Percentiles rank a stretch among this genome's conserved stretches.
phyloP scores from a whole-genome alignment of 2,888 invertebrate genomes.

The Sphecodes monilicornis region DNA sequence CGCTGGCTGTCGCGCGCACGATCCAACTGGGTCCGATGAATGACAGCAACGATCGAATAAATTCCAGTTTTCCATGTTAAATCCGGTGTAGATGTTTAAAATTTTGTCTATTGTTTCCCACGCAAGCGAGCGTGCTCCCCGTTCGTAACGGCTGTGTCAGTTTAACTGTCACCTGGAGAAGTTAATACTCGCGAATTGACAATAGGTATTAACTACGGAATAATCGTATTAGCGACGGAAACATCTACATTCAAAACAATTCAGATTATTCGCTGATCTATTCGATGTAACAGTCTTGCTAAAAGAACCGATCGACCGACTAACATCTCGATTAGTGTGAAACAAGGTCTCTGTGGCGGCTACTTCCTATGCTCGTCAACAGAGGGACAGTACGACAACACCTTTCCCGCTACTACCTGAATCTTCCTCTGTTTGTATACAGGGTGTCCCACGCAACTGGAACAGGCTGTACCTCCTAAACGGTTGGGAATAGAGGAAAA shows the following conservation, averaged over 20 bases:
- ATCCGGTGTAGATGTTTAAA: slow-evolving; percentile 3
- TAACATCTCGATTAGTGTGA: background rate
- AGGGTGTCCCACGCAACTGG: too few species aligned
- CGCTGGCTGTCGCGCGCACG: background rate
- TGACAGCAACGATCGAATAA: background rate
- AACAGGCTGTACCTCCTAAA: too few species aligned
- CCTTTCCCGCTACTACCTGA: too few species aligned
- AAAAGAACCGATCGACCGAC: background rate
- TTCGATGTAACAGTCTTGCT: background rate
- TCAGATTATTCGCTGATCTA: background rate
- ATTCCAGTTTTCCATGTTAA: background rate
- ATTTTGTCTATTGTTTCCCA: background rate
- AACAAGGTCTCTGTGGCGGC: too few species aligned
- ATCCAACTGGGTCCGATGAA: background rate
- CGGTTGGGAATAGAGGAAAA: too few species aligned
- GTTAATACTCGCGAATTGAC: background rate
- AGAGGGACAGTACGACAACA: too few species aligned
- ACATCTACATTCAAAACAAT: background rate
- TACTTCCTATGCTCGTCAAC: too few species aligned
- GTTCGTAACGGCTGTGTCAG: background rate
- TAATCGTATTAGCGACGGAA: background rate
- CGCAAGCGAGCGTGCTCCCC: too few species aligned
- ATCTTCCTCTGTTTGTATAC: too few species aligned
- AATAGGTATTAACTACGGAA: background rate
- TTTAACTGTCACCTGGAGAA: background rate